Evolutionary conservation across 2,888 invertebrate species (phyloP), one percentile per base, ranked within the genome.

Genomic region (Aleiodes alternator): DNA sequence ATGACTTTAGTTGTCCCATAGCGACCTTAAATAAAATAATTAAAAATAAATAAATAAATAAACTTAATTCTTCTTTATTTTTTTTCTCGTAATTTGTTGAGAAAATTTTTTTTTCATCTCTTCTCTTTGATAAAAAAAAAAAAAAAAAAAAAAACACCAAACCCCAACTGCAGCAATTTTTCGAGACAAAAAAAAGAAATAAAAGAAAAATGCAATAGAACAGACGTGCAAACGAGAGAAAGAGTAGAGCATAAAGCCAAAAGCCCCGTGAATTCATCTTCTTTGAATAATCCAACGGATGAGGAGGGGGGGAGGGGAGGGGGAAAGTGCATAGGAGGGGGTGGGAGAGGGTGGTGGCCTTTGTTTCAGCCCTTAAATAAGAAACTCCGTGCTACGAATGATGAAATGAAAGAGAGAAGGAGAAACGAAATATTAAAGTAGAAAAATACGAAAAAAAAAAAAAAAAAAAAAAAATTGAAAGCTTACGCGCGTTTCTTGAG

Each of bases 231-330:
- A n/a, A 38, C 9, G 59, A 53, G 72, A 75, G 76, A 77, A 76
- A 77, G 73, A 78, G 81, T 81, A 80, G 82, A 83, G 84, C 7
- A 43, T 43, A 43, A 43, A 43, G 43, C 43, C 43, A 43, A 43
- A 43, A 43, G 43, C 43, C 43, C 38, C 38, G 38, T 43, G 43
- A 82, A 82, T 82, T 78, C 82, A 83, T 85, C 84, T 84, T 84
- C 81, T 85, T 86, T 85, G 86, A 86, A 86, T 86, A 84, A 80
- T 81, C 83, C 85, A 86, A 86, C 86, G 85, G 2, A 23, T 23
- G 23, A 23, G 23, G 9, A 43, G 43, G 11, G 9, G 43, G 23
- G 2, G 43, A 23, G 23, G 23, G 23, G 2, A 23, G 23, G 23
- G 23, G 23, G 23, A 23, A 23, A 23, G 23, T 23, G 23, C 23